Base-by-base conservation (phyloP, 1,140 invertebrate genomes). In the Tyrophagus putrescentiae region DNA sequence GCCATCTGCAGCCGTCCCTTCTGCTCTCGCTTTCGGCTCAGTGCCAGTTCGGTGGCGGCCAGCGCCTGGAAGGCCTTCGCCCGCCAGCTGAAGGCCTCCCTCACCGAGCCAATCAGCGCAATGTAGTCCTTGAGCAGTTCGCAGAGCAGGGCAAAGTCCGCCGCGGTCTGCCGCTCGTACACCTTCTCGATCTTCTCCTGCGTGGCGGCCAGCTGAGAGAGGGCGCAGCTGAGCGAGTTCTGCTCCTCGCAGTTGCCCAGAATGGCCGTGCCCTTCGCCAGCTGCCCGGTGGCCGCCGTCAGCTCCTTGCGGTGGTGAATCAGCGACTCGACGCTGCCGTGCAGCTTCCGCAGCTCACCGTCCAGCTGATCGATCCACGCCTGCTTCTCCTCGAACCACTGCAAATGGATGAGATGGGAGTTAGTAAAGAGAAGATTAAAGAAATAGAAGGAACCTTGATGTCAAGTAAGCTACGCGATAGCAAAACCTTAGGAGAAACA, bases 311-410 rank as follows among this genome's bases (percentile, higher is more conserved):
- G 78, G 68, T 92, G 84, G 41, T 78, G 75, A 9, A 89, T 88
- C 63, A 98, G 78, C 4, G 83, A 77, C 72, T 98, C 95, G 54
- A 95, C 82, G 65, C 86, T 87, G 31, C 79, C 75, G 72, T 90
- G 87, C 50, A 99, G 75, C 66, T 92, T 88, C 36, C 86, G 77
- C 29, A 98, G 75, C 66, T 95, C 87, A 23, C 78, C 78, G 71
- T 98, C 94, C 27, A 98, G 74, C 44, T 84, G 84, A 67, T 98
- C 94, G 57, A 98, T 81, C 72, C 95, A 87, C 21, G 82, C 79
- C 21, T 84, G 83, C 69, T 91, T 94, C 70, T 98, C 92, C 71
- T 98, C 93, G 76, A 98, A 98, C 95, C 95, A 99, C 87, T 96
- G 72, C 53, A 74, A 72, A 61, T 66, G 62, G 6, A n/a, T n/a